phyloP scores from a whole-genome alignment of 2,113 vertebrate genomes.

The Apus apus region DNA sequence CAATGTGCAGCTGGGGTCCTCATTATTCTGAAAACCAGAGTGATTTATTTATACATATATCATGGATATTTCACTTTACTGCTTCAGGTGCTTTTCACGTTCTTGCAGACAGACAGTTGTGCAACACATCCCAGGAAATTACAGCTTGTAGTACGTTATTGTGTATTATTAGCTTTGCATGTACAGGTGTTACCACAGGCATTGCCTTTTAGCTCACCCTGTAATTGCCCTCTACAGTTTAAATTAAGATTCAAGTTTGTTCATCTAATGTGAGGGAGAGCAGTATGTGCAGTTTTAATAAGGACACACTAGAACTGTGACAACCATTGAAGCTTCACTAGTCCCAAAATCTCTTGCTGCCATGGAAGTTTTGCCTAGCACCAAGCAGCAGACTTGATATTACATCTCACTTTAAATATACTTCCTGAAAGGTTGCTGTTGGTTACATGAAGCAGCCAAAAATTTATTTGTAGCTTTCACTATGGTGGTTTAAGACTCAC shows the following conservation, averaged over 20 bases:
- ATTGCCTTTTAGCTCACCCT: not conserved
- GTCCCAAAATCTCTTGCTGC: not conserved
- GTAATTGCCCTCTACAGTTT: not conserved
- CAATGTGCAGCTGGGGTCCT: not conserved
- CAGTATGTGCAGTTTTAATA: not conserved
- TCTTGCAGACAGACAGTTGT: not conserved
- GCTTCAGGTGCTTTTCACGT: not conserved
- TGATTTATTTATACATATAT: not conserved
- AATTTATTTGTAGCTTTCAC: not conserved
- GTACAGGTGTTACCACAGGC: accelerated
- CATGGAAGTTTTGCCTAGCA: not conserved
- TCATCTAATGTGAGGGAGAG: not conserved
- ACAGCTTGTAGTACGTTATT: not conserved
- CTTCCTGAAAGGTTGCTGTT: not conserved
- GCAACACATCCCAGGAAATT: not conserved
- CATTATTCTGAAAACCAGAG: not conserved
- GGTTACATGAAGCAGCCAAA: not conserved
- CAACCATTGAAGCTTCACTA: not conserved
- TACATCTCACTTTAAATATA: not conserved
- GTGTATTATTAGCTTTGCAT: not conserved
- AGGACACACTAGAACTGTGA: not conserved
- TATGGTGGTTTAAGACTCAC: not conserved
- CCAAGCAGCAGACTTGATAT: not conserved
- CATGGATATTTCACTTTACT: not conserved
- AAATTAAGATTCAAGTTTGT: not conserved